Base-by-base conservation (phyloP, 2,797 vertebrate genomes). In the Heteromormyrus szaboi region DNA sequence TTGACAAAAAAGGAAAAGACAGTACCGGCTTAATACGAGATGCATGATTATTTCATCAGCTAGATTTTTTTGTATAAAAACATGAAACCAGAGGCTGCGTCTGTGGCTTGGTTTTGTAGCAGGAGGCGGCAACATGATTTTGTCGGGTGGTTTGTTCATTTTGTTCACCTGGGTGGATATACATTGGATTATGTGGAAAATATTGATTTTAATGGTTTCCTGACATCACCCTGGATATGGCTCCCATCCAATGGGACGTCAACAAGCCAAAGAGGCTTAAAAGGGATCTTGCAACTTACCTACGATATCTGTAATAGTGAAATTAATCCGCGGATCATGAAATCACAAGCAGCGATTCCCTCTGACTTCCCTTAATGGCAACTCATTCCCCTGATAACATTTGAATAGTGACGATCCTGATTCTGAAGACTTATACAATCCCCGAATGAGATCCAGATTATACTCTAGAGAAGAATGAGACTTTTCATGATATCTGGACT, bases 201-300 rank as follows among this genome's bases (percentile, higher is more conserved):
- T 72, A 72, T 72, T 72, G 68, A 72, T 72, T 72, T 72, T 72
- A 37, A 72, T 72, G 68, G 68, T 72, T 72, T 37, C 65, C 65
- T 72, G 65, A 72, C 65, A 68, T 68, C 65, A 72, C 33, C 65
- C 33, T 72, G 68, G 68, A 72, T 72, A 72, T 37, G 68, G 33
- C 29, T 72, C 14, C 68, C 33, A 72, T 72, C 68, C 68, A 72
- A 37, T 72, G 68, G 68, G 68, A 37, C 29, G 68, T 17, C 29
- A 33, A 72, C 68, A 33, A 72, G 68, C 68, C 68, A 72, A 72
- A 72, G 29, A 72, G 4, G 68, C 68, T 72, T 72, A 72, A 72
- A 72, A 37, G 33, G 68, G 68, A 72, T 37, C 68, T 72, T 37
- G 68, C 68, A 72, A 72, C 68, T 72, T 72, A 72, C 29, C 68